Evolutionary conservation across 2,113 vertebrate species (phyloP), one percentile per base, ranked within the genome.

Genomic region (Tamias sibiricus): DNA sequence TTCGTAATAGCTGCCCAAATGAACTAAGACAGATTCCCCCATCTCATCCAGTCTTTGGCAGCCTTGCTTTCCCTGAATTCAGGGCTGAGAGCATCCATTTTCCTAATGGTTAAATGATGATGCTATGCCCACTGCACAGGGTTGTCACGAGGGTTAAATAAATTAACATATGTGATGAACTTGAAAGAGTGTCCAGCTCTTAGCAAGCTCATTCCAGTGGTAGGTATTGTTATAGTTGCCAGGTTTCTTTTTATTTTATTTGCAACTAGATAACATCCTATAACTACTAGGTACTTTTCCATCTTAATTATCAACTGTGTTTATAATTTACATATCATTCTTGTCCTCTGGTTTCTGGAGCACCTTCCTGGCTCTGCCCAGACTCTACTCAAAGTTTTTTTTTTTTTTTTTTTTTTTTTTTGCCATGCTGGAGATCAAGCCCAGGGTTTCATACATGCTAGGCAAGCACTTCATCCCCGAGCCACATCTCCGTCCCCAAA

Each of bases 281-380:
- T 13, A 76, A 22, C 57, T 49, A 85, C 71, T 9, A 54, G 26
- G 52, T 12, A 14, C 14, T 80, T 93, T 69, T 91, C 64, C 59
- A n/a, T 28, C 52, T 40, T 88, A 96, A 88, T 47, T 49, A 72
- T 66, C 42, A 75, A 92, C 42, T 89, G 30, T 76, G 64, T 75
- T 85, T 71, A 69, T 79, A 77, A 74, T 16, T n/a, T 83, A 17
- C 19, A 22, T 52, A 26, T 22, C 22, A 71, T 30, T 69, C 7
- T 64, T 92, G 66, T 40, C 28, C 47, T 88, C 40, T 59, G 1
- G 10, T 72, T 44, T 82, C 30, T 30, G 40, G 28, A 85, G 16
- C 28, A 79, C 2, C 52, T 85, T 71, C n/a, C 2, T 89, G 72
- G 17, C 24, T 95, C 54, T 74, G 17, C 30, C 40, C 35, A 47